phyloP scores from a whole-genome alignment of 1,140 invertebrate species.

The Eciton burchellii region DNA sequence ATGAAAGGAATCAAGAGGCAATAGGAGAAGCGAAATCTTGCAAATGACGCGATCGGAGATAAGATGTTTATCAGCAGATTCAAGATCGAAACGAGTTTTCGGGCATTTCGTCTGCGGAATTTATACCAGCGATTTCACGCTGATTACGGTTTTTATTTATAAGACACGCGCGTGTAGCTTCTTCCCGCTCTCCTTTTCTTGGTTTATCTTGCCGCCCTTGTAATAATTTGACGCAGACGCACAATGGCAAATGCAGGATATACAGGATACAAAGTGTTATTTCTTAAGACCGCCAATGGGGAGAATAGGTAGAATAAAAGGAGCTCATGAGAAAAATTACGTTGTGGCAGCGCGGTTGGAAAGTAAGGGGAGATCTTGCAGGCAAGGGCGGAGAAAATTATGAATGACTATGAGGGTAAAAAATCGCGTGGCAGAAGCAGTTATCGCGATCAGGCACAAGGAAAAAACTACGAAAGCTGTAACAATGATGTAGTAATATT shows the following conservation, averaged over 20 bases:
- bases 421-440: constrained; percentile 18
- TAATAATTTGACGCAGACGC: constrained; percentile 35
- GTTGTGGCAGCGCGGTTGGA: neutral
- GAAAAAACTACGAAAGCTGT: constrained; percentile 22
- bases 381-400: constrained; percentile 28
- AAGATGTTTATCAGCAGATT: neutral
- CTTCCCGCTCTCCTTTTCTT: neutral
- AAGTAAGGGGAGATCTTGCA: neutral
- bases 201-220: constrained; percentile 10
- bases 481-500: constrained; percentile 39
- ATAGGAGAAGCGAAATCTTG: neutral
- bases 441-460: neutral
- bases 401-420: constrained; percentile 3
- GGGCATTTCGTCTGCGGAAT: neutral
- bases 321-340: neutral
- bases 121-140: constrained; percentile 33
- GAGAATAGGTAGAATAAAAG: neutral
- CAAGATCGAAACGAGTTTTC: constrained; percentile 2
- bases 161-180: neutral
- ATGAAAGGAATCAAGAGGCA: neutral
- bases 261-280: constrained; percentile 40
- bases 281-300: neutral
- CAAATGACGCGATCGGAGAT: neutral
- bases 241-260: neutral
- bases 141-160: constrained; percentile 42